phyloP scores from a whole-genome alignment of 2,113 vertebrate genomes.

The Daphoenositta chrysoptera region DNA sequence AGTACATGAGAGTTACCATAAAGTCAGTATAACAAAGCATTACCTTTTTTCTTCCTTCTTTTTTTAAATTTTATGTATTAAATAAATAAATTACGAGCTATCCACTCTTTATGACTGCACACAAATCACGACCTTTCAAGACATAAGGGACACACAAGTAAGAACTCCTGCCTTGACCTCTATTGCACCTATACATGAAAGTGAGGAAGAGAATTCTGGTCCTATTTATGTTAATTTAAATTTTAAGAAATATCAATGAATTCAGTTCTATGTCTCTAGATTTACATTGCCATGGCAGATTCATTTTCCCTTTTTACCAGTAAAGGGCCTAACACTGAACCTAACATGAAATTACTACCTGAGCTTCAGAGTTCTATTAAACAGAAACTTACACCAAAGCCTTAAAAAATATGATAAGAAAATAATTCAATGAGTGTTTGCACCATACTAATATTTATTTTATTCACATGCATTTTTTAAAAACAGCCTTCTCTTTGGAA shows the following conservation, averaged over 20 bases:
- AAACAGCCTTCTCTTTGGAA: neutral
- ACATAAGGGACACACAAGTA: neutral
- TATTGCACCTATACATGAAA: neutral
- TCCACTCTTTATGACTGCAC: neutral
- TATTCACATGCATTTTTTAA: neutral
- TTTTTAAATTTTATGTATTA: neutral
- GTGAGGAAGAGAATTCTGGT: neutral
- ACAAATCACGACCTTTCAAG: neutral
- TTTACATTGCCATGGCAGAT: neutral
- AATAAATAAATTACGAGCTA: neutral
- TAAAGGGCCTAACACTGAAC: neutral
- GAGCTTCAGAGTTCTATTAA: neutral
- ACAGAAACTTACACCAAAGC: neutral
- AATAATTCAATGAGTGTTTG: neutral
- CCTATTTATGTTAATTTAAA: neutral
- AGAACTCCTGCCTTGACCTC: neutral
- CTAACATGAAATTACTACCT: neutral
- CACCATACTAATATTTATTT: neutral
- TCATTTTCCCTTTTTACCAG: neutral
- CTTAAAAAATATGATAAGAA: neutral
- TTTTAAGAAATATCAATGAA: neutral
- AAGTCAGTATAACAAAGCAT: neutral
- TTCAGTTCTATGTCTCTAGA: neutral
- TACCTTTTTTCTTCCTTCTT: neutral
- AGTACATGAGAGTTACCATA: neutral